phyloP scores from a whole-genome alignment of 2,888 invertebrate species.

The Therioaphis trifolii region DNA sequence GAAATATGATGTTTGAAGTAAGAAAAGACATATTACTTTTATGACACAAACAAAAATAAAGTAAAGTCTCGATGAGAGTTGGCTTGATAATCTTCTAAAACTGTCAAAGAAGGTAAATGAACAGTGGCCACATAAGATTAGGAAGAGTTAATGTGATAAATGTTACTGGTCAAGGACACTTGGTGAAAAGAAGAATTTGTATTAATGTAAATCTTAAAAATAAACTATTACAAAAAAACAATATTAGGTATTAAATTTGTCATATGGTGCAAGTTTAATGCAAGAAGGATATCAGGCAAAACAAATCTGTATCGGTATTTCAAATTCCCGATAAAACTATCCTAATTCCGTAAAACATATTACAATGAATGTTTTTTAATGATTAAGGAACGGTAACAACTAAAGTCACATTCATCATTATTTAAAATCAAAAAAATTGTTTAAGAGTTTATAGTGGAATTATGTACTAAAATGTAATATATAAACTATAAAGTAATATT shows the following conservation, averaged over 20 bases:
- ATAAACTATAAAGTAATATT: too few species aligned
- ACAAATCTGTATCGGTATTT: too few species aligned
- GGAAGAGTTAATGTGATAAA: conserved; percentile 36
- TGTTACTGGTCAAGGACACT: conserved; percentile 40
- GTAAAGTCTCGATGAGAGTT: background rate
- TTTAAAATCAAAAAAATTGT: too few species aligned
- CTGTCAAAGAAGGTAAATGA: conserved; percentile 33
- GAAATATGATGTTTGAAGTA: conserved; percentile 20
- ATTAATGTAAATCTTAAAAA: conserved; percentile 29
- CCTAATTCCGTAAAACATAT: too few species aligned
- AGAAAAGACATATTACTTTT: conserved; percentile 24
- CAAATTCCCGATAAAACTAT: too few species aligned
- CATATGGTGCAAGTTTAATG: too few species aligned
- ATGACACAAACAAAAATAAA: conserved; percentile 33
- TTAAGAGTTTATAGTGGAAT: too few species aligned
- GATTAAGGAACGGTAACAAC: too few species aligned
- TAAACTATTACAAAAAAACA: conserved; percentile 10
- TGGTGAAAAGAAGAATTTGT: background rate
- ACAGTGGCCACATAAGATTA: conserved; percentile 26
- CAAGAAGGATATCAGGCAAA: too few species aligned
- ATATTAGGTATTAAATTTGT: background rate
- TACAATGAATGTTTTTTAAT: too few species aligned
- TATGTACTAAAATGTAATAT: too few species aligned
- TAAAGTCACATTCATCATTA: too few species aligned
- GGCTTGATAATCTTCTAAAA: conserved; percentile 28